Percentiles rank a stretch among this genome's conserved stretches.
phyloP scores from a whole-genome alignment of 1,140 invertebrate species.

The Drosophila repletoides region DNA sequence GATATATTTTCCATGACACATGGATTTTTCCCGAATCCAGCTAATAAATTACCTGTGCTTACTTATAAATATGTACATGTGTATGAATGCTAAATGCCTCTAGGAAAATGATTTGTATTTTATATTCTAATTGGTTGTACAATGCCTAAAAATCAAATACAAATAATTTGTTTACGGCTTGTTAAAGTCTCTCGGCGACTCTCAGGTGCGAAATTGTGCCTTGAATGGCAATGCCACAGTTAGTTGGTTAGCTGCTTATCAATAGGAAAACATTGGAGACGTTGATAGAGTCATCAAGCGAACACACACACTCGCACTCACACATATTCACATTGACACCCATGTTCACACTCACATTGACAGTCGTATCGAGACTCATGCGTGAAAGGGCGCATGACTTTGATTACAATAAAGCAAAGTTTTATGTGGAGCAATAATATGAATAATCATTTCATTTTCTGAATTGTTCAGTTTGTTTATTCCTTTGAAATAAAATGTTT shows the following conservation, averaged over 20 bases:
- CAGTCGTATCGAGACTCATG: conserved; percentile 2
- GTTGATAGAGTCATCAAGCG: conserved; percentile 46
- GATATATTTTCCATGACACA: too few species aligned
- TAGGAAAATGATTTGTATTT: background rate
- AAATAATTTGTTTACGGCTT: background rate
- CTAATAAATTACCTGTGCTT: too few species aligned
- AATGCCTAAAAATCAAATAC: conserved; percentile 12
- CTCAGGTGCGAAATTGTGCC: conserved; percentile 67
- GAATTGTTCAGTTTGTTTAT: conserved; percentile 11
- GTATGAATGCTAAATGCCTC: background rate
- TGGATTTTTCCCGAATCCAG: too few species aligned
- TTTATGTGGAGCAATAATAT: conserved; percentile 16
- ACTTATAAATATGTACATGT: background rate
- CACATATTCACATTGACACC: background rate
- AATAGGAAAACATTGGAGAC: conserved; percentile 43
- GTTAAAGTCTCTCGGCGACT: conserved; percentile 28
- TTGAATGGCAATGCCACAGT: conserved; percentile 24
- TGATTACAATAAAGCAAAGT: conserved; percentile 38
- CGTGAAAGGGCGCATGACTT: conserved; percentile 48
- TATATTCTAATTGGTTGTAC: conserved; percentile 13
- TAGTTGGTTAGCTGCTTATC: conserved; percentile 44
- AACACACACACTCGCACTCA: background rate
- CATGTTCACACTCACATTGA: background rate
- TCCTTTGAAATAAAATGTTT: conserved; percentile 29
- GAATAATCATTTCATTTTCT: background rate